Conservation (phyloP, 2,888 invertebrate species). For the Synergus umbraculus region DNA sequence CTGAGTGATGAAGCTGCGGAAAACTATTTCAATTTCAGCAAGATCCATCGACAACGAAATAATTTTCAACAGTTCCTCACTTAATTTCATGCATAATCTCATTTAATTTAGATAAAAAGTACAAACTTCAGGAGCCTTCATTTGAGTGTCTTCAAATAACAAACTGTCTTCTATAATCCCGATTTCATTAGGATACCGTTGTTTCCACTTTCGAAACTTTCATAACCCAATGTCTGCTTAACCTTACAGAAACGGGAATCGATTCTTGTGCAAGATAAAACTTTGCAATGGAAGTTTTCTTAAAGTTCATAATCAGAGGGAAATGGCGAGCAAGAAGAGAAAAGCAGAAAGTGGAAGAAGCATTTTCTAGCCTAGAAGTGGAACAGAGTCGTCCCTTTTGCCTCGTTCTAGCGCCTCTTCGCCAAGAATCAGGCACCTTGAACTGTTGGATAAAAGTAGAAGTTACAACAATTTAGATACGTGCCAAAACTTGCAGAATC, state of each 20-base stretch:
- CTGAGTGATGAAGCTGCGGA: neutral
- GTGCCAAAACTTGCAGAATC: conserved; percentile 38
- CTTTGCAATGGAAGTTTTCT: conserved; percentile 32
- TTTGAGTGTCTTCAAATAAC: conserved; percentile 26
- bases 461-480: conserved; percentile 39
- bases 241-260: conserved; percentile 26
- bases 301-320: conserved; percentile 31
- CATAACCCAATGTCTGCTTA: conserved; percentile 38
- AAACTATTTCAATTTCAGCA: conserved; percentile 5
- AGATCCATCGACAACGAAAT: neutral
- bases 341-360: conserved; percentile 17
- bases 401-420: conserved; percentile 1
- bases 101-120: conserved; percentile 36
- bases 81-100: neutral
- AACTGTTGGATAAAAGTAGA: conserved; percentile 19
- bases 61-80: neutral
- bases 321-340: conserved; percentile 12
- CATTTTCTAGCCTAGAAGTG: conserved; percentile 28
- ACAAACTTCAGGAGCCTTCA: neutral
- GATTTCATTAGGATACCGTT: conserved; percentile 38
- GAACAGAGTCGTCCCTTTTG: conserved; percentile 18
- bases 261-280: conserved; percentile 30
- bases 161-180: conserved; percentile 25
- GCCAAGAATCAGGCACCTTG: conserved; percentile 5
- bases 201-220: conserved; percentile 37